Evolutionary conservation across 30 jellyfish, hydroid and myxozoan species (phyloP).

Genomic region (Turritopsis rubra): DNA sequence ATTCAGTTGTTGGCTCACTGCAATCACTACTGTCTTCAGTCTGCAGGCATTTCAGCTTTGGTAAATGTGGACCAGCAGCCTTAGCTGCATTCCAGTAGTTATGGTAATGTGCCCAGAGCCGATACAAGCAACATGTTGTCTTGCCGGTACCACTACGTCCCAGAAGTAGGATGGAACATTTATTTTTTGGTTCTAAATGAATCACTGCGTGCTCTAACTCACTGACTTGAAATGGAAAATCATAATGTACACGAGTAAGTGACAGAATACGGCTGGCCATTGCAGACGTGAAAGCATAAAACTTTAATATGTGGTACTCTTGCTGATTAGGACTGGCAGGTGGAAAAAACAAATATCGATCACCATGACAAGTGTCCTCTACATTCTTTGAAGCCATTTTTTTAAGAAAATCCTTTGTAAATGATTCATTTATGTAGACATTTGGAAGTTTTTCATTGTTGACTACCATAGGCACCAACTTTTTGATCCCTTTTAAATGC

Average conservation of each 20-base stretch:
- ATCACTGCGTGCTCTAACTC: constrained; percentile 57
- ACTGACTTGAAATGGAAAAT: constrained; percentile 74
- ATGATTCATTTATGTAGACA: constrained; percentile 1
- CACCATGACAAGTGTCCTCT: constrained; percentile 21
- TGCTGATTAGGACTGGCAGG: constrained; percentile 70
- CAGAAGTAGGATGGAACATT: constrained; percentile 54
- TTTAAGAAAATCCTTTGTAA: not conserved
- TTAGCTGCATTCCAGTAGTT: constrained; percentile 69
- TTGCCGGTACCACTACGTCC: constrained; percentile 97
- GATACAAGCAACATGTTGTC: constrained; percentile 86
- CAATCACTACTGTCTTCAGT: constrained; percentile 15
- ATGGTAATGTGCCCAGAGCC: constrained; percentile 67
- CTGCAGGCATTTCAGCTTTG: constrained; percentile 27
- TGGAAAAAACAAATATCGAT: constrained; percentile 44
- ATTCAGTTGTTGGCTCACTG: constrained; percentile 10
- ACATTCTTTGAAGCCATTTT: constrained; percentile 5
- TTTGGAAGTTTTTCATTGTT: constrained; percentile 2
- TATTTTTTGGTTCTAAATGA: constrained; percentile 35
- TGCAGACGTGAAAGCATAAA: constrained; percentile 53
- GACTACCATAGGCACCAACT: not conserved
- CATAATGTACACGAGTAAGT: constrained; percentile 23
- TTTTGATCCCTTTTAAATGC: constrained; percentile 12
- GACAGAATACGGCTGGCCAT: constrained; percentile 51
- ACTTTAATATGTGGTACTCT: constrained; percentile 57
- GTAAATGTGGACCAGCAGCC: constrained; percentile 59